These are phyloP conservation scores for Porites evermanni DNA, from an alignment of 92 coral and sea anemone species.

Conservation along the genomic window DNA sequence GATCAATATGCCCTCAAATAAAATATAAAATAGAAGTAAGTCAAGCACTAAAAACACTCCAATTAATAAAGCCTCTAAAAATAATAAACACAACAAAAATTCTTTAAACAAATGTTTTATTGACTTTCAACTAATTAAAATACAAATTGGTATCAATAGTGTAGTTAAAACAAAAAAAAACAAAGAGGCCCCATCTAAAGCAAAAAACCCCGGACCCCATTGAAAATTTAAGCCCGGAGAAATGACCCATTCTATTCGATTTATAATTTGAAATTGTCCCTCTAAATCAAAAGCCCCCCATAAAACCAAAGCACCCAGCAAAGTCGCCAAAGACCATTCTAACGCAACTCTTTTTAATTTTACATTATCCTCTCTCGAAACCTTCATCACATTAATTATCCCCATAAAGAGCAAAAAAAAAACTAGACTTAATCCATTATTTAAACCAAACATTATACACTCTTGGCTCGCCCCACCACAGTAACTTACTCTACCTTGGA, in stretches of 20 bases:
- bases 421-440: conserved; percentile 77
- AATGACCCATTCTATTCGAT: conserved; percentile 70
- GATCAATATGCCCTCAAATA: conserved; percentile 87
- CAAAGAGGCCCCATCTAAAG: conserved; percentile 84
- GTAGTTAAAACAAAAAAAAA: conserved; percentile 84
- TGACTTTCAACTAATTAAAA: conserved; percentile 84
- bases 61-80: conserved; percentile 82
- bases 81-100: conserved; percentile 75
- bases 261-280: conserved; percentile 87
- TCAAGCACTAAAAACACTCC: conserved; percentile 88
- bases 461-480: neutral
- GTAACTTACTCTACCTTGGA: neutral
- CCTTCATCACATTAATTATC: conserved; percentile 70
- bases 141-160: conserved; percentile 81
- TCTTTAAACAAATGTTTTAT: conserved; percentile 80
- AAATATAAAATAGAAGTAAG: conserved; percentile 76
- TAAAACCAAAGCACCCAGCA: conserved; percentile 81
- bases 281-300: conserved; percentile 82
- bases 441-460: conserved; percentile 31
- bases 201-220: conserved; percentile 83
- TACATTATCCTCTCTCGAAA: conserved; percentile 77
- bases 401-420: conserved; percentile 81
- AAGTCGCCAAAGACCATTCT: conserved; percentile 90
- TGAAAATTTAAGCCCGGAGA: conserved; percentile 82
- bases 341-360: conserved; percentile 78